Evolutionary conservation across 2,113 vertebrate species (phyloP), one percentile per base, ranked within the genome.

Genomic region (Hippocampus guttulatus): DNA sequence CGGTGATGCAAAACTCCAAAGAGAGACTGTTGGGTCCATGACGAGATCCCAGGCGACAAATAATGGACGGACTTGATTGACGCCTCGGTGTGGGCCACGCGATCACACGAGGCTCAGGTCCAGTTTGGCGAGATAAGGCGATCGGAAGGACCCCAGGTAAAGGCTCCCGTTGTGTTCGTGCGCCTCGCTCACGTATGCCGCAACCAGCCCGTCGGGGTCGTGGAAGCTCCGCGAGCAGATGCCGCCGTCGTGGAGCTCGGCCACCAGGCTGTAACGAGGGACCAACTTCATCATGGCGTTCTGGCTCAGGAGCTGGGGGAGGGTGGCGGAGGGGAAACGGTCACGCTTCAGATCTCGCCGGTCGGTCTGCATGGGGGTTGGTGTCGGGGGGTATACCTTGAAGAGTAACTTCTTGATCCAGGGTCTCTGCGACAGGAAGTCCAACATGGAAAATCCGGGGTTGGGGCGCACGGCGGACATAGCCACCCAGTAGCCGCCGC

Each of bases 401-500:
- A 98, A 97, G 86, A 98, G 92, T 71, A 97, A 88, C 63, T 92
- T 97, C 88, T 96, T 98, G 87, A 98, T 93, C 93, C 92, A 97
- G 49, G 96, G 93, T 78, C 94, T 95, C 84, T 96, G 94, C 4
- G 96, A 93, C 77, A 99, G 90, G 87, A 98, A 98, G 91, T 99
- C 97, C 86, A 98, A 76, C 93, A 95, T 88, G 72, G 97, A 99
- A 91, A 98, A 99, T 20, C 96, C 96, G 2, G 96, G 95, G 78
- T 94, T 98, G 0, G 93, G 90, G 2, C 96, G 84, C 60, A 98
- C 84, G 0, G 84, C 88, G 0, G 95, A 78, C 95, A 96, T 95
- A 74, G 94, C 92, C 12, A 99, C 93, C 97, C 97, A 99, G 87
- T 98, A 98, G 8, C 97, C 95, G n/a, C 96, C 95, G 0, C 90